These are phyloP conservation scores for Drosophila siamana DNA, from an alignment of 2,888 invertebrate species.

Conservation along the genomic window DNA sequence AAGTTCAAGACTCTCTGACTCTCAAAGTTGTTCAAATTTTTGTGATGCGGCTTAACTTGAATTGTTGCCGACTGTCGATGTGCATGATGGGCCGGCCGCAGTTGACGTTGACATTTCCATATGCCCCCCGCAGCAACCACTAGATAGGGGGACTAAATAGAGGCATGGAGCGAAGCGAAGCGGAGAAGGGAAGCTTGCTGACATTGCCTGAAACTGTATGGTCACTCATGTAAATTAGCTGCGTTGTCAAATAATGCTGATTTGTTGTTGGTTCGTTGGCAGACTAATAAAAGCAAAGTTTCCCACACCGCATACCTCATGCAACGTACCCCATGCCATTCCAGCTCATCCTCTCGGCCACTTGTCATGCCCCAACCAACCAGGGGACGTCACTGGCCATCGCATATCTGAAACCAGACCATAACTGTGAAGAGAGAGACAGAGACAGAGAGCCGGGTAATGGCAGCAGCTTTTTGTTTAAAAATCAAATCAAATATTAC, in stretches of 20 bases:
- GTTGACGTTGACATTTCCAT: slow-evolving; percentile 57
- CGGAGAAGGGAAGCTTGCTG: slow-evolving; percentile 34
- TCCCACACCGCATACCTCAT: slow-evolving; percentile 9
- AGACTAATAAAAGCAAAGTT: slow-evolving; percentile 74
- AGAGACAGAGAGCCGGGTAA: neutral
- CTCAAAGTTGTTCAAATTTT: slow-evolving; percentile 62
- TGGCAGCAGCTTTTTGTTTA: slow-evolving; percentile 63
- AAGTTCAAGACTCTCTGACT: slow-evolving; percentile 68
- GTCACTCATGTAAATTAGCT: slow-evolving; percentile 77
- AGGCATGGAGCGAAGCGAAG: neutral
- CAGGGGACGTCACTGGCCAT: slow-evolving; percentile 44
- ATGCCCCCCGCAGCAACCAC: slow-evolving; percentile 5
- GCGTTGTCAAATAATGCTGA: slow-evolving; percentile 82
- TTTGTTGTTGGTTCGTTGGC: slow-evolving; percentile 77
- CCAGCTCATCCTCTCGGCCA: neutral
- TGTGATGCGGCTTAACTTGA: slow-evolving; percentile 32
- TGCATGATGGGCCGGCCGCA: slow-evolving; percentile 55
- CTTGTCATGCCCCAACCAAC: slow-evolving; percentile 47
- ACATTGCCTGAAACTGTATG: slow-evolving; percentile 48
- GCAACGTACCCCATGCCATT: neutral
- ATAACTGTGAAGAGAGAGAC: neutral
- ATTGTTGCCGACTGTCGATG: slow-evolving; percentile 56
- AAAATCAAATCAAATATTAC: slow-evolving; percentile 82
- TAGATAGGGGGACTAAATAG: neutral
- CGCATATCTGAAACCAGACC: slow-evolving; percentile 49